Percentiles rank a stretch among this genome's conserved stretches.
These are phyloP conservation scores for Heliangelus exortis DNA, from an alignment of 2,797 vertebrate species.

Conservation along the genomic window DNA sequence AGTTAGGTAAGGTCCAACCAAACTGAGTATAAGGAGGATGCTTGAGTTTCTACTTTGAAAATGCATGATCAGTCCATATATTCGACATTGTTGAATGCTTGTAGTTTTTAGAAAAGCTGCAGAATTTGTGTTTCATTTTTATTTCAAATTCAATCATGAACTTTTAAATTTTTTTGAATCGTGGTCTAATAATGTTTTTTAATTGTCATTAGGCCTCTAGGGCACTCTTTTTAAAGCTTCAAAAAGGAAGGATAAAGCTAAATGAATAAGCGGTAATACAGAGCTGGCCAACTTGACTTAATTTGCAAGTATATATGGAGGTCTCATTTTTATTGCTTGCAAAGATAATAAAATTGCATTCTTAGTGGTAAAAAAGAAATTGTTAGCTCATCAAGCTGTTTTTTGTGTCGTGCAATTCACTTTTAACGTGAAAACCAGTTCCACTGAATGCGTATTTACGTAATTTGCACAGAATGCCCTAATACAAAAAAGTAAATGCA, in stretches of 20 bases:
- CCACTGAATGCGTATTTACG: conserved; percentile 68
- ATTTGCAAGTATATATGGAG: conserved; percentile 73
- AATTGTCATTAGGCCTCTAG: not conserved
- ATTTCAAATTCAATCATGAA: not conserved
- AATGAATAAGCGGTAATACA: not conserved
- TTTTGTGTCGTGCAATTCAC: conserved; percentile 48
- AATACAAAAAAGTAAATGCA: conserved; percentile 69
- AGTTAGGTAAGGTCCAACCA: not conserved
- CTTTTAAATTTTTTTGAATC: not conserved
- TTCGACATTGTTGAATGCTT: not conserved
- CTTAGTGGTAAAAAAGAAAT: conserved; percentile 36
- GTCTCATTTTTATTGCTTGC: conserved; percentile 30
- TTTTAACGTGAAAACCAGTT: conserved; percentile 71
- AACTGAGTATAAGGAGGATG: not conserved
- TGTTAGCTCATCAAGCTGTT: conserved; percentile 7
- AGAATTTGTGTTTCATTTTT: not conserved
- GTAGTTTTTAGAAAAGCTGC: not conserved
- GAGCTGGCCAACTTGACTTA: conserved; percentile 62
- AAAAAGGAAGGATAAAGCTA: not conserved
- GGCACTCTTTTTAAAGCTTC: not conserved
- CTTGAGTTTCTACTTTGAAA: not conserved
- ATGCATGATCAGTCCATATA: not conserved
- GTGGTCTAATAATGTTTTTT: not conserved
- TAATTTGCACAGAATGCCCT: conserved; percentile 72
- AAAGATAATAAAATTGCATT: conserved; percentile 48